Evolutionary conservation across 2,888 invertebrate species (phyloP).

Genomic region (Tyria jacobaeae): DNA sequence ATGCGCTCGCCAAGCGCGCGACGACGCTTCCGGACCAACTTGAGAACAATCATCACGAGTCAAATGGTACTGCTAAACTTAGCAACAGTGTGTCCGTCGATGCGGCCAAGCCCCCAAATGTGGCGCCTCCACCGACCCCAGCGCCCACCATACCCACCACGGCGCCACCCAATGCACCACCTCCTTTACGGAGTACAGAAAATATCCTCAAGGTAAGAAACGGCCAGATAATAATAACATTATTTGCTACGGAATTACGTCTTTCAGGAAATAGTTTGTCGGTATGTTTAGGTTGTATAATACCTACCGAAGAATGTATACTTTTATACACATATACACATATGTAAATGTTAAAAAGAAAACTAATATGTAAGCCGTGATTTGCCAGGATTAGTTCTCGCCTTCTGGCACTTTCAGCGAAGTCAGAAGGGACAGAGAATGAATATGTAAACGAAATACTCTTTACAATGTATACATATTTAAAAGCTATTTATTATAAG

Average conservation of each 20-base stretch:
- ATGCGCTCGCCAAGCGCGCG: conserved; percentile 79
- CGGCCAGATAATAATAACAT: background rate
- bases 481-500: no score
- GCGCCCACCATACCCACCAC: conserved; percentile 80
- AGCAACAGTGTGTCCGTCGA: conserved; percentile 79
- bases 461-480: no score
- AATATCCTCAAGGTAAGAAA: conserved; percentile 78
- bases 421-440: background rate
- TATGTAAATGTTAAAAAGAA: no score
- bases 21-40: conserved; percentile 78
- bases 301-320: background rate
- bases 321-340: no score
- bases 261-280: background rate
- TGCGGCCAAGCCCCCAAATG: conserved; percentile 72
- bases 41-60: conserved; percentile 82
- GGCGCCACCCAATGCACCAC: conserved; percentile 64
- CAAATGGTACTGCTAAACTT: conserved; percentile 79
- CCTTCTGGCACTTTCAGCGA: no score
- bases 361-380: background rate
- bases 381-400: no score
- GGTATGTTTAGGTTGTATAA: background rate
- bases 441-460: no score
- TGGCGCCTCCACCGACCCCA: conserved; percentile 77
- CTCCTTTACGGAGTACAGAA: conserved; percentile 78
- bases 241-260: background rate